Base-by-base conservation (phyloP, 1,140 invertebrate genomes). In the Anoplolepis gracilipes region DNA sequence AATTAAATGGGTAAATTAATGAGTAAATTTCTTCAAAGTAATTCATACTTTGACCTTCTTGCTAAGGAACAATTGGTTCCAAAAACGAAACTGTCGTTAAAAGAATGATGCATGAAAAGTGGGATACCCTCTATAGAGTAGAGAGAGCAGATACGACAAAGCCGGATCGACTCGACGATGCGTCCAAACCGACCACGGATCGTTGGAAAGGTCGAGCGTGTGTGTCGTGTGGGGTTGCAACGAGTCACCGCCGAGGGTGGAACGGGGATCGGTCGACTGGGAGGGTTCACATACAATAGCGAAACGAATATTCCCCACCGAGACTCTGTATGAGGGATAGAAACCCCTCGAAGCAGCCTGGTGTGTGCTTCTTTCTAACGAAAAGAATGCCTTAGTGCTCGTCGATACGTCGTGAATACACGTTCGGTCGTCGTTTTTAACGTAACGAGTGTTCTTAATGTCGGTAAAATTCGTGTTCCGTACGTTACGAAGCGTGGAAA, bases 251-350 rank as follows among this genome's bases (percentile, higher is more conserved):
- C 70, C 77, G 69, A 88, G 90, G 87, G 85, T 90, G 78, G 78
- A 84, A 28, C 28, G 49, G 72, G 84, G 87, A 87, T 87, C 77
- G 59, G 49, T 11, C 36, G 42, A 85, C 36, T 1, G 69, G 61
- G 85, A 81, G 86, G 84, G 49, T 42, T 42, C 61, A 59, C 73
- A 88, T 85, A 88, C 87, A 91, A 91, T 89, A 76, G 59, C 59
- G 64, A 88, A 91, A 86, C 76, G 90, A 85, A 88, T 84, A 88
- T 86, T 69, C 88, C 79, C 88, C 85, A 61, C 69, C 77, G 84
- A n/a, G n/a, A 79, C 76, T 86, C 85, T 85, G 75, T 30, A 77
- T 61, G 87, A 91, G 85, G 91, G 91, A 87, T 87, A 59, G 89
- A 88, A 90, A 49, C 85, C 86, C 67, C 3, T 70, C 85, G 82